Evolutionary conservation across 2,113 vertebrate genomes (phyloP), one percentile per base, ranked within the genome.

Genomic region (Callorhinus ursinus): DNA sequence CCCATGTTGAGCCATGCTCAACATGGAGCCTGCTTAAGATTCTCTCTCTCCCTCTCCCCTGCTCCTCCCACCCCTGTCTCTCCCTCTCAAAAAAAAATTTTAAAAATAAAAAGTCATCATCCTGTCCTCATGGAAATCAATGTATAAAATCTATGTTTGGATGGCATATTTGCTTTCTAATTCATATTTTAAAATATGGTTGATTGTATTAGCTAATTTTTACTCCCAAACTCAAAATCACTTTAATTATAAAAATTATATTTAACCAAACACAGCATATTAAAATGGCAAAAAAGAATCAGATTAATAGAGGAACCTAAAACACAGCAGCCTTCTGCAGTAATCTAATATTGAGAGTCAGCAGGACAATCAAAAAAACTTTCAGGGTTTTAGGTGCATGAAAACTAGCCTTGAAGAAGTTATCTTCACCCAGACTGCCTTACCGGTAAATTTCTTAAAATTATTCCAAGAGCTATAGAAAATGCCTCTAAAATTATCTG

Each of bases 401-500:
- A 94, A 76, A 77, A 3, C 15, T 69, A 77, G 31, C 49, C 67
- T 94, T 59, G 21, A 57, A 84, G 65, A 97, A 61, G 26, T 24
- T 84, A 51, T 42, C 2, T 71, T 90, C 83, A 16, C 8, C 18
- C 57, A 84, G 95, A 83, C n/a, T 95, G 31, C 36, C 19, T 94
- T 67, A 79, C 86, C 18, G 42, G 33, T 79, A 71, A 94, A 77
- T 51, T 74, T 84, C 76, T 94, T 76, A 84, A 86, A 71, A 88
- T 74, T 94, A 95, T 92, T 93, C 65, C 36, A 86, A 69, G 26
- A 33, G 36, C 39, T 84, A 18, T 59, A 59, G 19, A 53, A 83
- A 95, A 82, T 90, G 22, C 88, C n/a, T 93, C 85, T 77, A 26
- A 63, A 88, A 93, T 42, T 57, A 95, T 88, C 49, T 26, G 39